Evolutionary conservation across 2,888 invertebrate genomes (phyloP), one percentile per base, ranked within the genome.

Genomic region (Orchestes rusci): DNA sequence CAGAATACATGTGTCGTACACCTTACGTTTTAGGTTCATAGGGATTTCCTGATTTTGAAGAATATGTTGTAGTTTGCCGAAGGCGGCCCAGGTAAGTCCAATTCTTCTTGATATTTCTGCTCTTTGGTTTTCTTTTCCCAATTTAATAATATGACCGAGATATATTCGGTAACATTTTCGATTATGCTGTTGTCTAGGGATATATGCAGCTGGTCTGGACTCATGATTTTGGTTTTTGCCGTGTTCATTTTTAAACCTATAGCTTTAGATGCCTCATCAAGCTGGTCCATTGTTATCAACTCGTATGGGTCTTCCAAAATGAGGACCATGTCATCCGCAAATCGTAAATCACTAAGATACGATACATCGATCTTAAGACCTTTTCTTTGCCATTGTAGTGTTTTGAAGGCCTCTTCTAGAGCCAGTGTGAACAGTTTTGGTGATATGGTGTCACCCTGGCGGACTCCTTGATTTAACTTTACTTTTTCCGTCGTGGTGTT

Each of bases 41-140:
- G 27, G 37, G 39, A 30, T 51, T 43, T 49, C 15, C 30, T n/a
- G 7, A 15, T 29, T 29, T 39, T 29, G 7, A 12, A 12, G 7
- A 30, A 28, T 23, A 10, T 23, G 23, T 5, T 23, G 5, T 10
- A 23, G 23, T 23, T 23, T 23, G 23, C 23, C 23, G 23, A 23
- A 23, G 10, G 23, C 23, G 10, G 23, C 23, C 23, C 10, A 23
- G 10, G 5, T 10, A 23, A 23, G 10, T 10, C 10, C 7, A 5
- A 23, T 10, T 10, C 23, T 5, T 23, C 23, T 7, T 5, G 23
- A 5, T 23, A 23, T 23, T 23, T 23, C 23, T 7, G 23, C 7
- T 10, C 10, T 23, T 23, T 23, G 23, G 23, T 23, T 23, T 23
- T 23, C 23, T 10, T 23, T 23, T 10, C 23, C 23, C 23, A 23